Evolutionary conservation across 2,888 invertebrate species (phyloP).

Genomic region (Heterodera filipjevi): DNA sequence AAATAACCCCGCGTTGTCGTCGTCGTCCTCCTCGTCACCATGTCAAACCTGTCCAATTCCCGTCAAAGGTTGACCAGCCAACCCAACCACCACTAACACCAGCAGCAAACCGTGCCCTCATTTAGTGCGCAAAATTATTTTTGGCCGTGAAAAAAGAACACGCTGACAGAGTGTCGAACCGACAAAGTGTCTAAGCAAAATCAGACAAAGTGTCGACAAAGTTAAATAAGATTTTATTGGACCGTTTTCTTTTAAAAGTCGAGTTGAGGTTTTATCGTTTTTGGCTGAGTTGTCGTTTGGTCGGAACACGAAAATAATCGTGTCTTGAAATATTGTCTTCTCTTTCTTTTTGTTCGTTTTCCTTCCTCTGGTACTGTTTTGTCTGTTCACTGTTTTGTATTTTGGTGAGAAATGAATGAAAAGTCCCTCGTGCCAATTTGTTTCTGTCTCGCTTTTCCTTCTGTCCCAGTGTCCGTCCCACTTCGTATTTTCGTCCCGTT

Average conservation of each 20-base stretch:
- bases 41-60: background rate
- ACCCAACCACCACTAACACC: background rate
- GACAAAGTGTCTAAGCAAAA: too few species aligned
- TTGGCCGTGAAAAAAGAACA: background rate
- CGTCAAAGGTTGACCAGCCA: background rate
- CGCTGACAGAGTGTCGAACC: too few species aligned
- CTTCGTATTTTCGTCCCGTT: conserved; percentile 1
- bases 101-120: background rate
- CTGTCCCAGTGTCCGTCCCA: background rate
- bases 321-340: too few species aligned
- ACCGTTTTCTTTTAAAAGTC: background rate
- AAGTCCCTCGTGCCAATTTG: background rate
- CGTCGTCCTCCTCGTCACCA: background rate
- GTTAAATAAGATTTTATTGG: too few species aligned
- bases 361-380: too few species aligned
- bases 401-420: too few species aligned
- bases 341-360: too few species aligned
- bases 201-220: too few species aligned
- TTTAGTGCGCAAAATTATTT: background rate
- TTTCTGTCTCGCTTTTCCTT: background rate
- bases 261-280: too few species aligned
- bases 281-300: too few species aligned
- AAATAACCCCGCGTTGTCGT: background rate
- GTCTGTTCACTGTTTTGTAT: too few species aligned
- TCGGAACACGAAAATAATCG: too few species aligned